Base-by-base conservation (phyloP, 2,797 vertebrate species). In the Tinamus major region DNA sequence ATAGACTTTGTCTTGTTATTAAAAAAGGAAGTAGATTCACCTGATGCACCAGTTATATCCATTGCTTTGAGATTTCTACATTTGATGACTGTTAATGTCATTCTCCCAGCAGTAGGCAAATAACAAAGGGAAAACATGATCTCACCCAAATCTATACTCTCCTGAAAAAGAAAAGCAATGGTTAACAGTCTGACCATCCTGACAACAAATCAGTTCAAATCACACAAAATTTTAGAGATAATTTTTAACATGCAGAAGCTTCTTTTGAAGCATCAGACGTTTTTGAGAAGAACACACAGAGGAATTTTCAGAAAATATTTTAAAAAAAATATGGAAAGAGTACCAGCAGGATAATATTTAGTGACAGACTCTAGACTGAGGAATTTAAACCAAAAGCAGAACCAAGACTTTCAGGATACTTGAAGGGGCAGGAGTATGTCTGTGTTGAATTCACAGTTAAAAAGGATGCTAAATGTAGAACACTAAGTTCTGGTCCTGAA, bases 41-140 rank as follows among this genome's bases (percentile, higher is more conserved):
- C 99, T 97, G 99, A 99, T 26, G 99, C 98, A 8, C 99, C 99
- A 27, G 99, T 99, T 96, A 99, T 99, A 96, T 99, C 99, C 99
- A 99, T 99, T 86, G 99, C 99, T 98, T 99, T 99, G 94, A 99
- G 98, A 97, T 99, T 99, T 93, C 99, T 98, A 97, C 99, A 99
- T 96, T 99, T 99, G 98, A 99, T 99, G 96, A 99, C 99, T 1
- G 99, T 99, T 81, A 99, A 96, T 44, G 99, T 99, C 99, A 99
- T 99, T 79, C 99, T 98, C 31, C 99, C 99, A 15, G 99, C 99
- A 63, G 99, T 99, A 84, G 99, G 99, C 90, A 99, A 98, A 96
- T 99, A 99, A 97, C 99, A 99, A 94, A 99, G 98, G 70, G 99
- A 99, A 97, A 99, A 99, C 99, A 99, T 99, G 97, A 99, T 99